A percentile compares a stretch with the other conserved stretches of the same genome.
phyloP scores from a whole-genome alignment of 2,888 invertebrate genomes.

The Dryomyza anilis region DNA sequence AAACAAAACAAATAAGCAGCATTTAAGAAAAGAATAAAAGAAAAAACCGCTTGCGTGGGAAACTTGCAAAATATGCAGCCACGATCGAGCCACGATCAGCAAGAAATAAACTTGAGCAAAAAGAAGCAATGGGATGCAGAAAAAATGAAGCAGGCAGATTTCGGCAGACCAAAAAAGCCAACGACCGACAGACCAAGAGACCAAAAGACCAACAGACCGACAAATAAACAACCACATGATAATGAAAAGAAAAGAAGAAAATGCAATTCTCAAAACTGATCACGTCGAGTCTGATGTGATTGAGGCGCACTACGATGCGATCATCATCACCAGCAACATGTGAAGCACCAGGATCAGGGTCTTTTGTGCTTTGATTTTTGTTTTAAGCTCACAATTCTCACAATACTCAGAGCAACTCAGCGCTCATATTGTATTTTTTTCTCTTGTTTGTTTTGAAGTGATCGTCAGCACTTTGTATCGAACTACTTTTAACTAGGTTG shows the following conservation, averaged over 20 bases:
- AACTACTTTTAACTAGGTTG: not conserved
- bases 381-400: conserved; percentile 12
- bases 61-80: conserved; percentile 53
- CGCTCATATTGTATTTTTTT: not conserved
- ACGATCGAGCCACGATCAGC: conserved; percentile 24
- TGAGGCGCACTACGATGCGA: not conserved
- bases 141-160: too few species aligned
- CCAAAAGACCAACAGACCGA: not conserved
- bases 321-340: conserved; percentile 11
- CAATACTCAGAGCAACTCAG: too few species aligned
- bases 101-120: too few species aligned
- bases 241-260: not conserved
- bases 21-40: conserved; percentile 40
- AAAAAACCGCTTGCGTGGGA: conserved; percentile 53
- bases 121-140: too few species aligned
- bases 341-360: conserved; percentile 4
- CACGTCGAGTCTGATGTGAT: too few species aligned
- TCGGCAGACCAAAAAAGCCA: not conserved
- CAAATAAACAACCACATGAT: conserved; percentile 9
- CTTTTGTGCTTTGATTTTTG: conserved; percentile 10
- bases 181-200: conserved; percentile 2
- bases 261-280: not conserved
- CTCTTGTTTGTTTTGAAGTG: conserved; percentile 23
- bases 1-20: not conserved
- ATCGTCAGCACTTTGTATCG: conserved; percentile 30